Conservation (phyloP, 2,888 invertebrate genomes). For the Lasius fuliginosus region DNA sequence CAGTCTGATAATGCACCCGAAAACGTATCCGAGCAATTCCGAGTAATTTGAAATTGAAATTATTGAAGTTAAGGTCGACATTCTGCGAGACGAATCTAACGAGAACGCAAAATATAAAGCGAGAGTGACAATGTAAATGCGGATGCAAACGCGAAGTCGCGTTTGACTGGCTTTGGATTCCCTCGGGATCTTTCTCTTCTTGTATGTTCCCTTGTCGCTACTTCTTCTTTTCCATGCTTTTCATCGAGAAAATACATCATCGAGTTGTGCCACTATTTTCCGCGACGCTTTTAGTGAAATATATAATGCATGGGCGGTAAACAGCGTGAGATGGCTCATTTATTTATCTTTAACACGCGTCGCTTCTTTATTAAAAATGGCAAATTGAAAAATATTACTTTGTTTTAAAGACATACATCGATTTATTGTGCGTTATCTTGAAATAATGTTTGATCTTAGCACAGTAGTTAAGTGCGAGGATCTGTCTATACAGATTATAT, state of each 20-base stretch:
- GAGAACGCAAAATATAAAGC: slow-evolving; percentile 54
- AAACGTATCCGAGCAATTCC: slow-evolving; percentile 62
- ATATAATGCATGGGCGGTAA: not conserved
- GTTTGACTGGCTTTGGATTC: slow-evolving; percentile 61
- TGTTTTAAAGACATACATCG: not conserved
- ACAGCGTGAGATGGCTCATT: not conserved
- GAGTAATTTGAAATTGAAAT: slow-evolving; percentile 78
- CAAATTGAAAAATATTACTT: not conserved
- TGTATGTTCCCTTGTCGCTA: not conserved
- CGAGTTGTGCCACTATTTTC: not conserved
- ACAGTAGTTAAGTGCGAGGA: not conserved
- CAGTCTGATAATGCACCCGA: slow-evolving; percentile 66
- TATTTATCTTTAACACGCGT: not conserved
- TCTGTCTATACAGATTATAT: not conserved
- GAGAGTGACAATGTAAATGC: slow-evolving; percentile 50
- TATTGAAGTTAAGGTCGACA: slow-evolving; percentile 78
- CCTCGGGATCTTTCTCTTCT: slow-evolving; percentile 32
- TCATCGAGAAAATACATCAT: not conserved
- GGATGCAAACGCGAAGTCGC: slow-evolving; percentile 62
- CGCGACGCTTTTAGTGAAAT: slow-evolving; percentile 9
- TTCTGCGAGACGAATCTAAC: slow-evolving; percentile 65
- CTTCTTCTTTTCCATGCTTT: not conserved
- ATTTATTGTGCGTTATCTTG: not conserved
- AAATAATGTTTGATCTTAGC: not conserved
- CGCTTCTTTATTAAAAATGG: not conserved